Evolutionary conservation across 1,140 invertebrate species (phyloP), one percentile per base, ranked within the genome.

Genomic region (Leptopilina boulardi): DNA sequence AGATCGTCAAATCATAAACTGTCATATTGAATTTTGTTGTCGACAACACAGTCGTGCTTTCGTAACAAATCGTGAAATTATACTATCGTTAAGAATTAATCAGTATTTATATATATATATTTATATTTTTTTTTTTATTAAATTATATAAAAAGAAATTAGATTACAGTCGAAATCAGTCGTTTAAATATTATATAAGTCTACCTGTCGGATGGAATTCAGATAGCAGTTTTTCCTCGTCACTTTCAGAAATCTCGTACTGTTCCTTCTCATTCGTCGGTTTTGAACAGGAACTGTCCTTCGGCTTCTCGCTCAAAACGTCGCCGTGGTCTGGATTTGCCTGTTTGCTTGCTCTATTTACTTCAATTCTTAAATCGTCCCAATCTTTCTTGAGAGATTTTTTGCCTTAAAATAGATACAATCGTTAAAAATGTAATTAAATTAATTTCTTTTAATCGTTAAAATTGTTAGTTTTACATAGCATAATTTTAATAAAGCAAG

Each of bases 381-480:
- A 70, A 38, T 34, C 30, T 23, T 70, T 34, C 66, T 70, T 70
- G 11, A 70, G 34, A 15, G 66, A 70, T 11, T 70, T 70, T 70
- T 70, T 70, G 21, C 59, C 59, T 70, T 15, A 47, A 47, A 47
- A 4, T 15, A 47, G 3, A 15, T 47, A 15, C 3, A 15, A 47
- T 42, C 41, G 41, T 42, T 42, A 42, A 42, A 42, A 42, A 9
- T 42, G 44, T 47, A 15, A 15, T 15, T 15, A 0, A 47, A 47
- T 5, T 42, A 47, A 47, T 47, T 15, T 47, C 3, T 0, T 15
- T 47, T 10, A 2, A 13, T 47, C 15, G 13, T n/a, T 47, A 15
- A 30, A 30, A 30, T 30, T 5, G 5, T 30, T 30, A 3, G 26
- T 30, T 30, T 5, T 30, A 30, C 5, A 30, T 30, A 30, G 5